A percentile compares a stretch with the other conserved stretches of the same genome.
Evolutionary conservation across 2,888 invertebrate species (phyloP).

Genomic region (Cephus runcator): DNA sequence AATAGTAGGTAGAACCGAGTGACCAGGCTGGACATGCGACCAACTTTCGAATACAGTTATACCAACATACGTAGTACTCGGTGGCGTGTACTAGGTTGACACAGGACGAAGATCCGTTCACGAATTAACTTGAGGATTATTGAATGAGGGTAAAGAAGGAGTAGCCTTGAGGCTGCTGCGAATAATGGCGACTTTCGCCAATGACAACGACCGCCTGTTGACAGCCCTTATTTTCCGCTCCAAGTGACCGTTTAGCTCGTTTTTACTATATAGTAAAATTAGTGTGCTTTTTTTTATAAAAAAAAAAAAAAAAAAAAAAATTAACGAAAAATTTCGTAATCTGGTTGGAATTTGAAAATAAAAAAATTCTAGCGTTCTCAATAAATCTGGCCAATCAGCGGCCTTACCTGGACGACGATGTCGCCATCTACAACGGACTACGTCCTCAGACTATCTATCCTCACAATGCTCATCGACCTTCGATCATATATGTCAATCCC

Average conservation of each 20-base stretch:
- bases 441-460: constrained; percentile 3
- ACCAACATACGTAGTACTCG: neutral
- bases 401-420: constrained; percentile 67
- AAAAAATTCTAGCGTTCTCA: constrained; percentile 51
- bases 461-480: constrained; percentile 34
- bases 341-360: neutral
- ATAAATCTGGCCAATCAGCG: constrained; percentile 59
- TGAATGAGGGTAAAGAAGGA: too few relatives aligned
- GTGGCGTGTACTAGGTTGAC: too few relatives aligned
- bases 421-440: constrained; percentile 53
- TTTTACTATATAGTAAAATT: too few relatives aligned
- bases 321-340: neutral
- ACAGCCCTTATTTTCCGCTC: too few relatives aligned
- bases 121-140: too few relatives aligned
- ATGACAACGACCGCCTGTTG: too few relatives aligned
- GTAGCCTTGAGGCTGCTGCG: too few relatives aligned
- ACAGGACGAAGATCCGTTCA: too few relatives aligned
- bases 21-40: neutral
- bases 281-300: too few relatives aligned
- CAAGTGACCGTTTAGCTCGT: too few relatives aligned
- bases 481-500: constrained; percentile 28
- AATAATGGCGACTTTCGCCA: too few relatives aligned
- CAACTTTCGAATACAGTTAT: constrained; percentile 31
- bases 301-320: constrained; percentile 9
- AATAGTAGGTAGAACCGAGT: constrained; percentile 12